Evolutionary conservation across 2,113 vertebrate species (phyloP).

Genomic region (Eulacestoma nigropectus): DNA sequence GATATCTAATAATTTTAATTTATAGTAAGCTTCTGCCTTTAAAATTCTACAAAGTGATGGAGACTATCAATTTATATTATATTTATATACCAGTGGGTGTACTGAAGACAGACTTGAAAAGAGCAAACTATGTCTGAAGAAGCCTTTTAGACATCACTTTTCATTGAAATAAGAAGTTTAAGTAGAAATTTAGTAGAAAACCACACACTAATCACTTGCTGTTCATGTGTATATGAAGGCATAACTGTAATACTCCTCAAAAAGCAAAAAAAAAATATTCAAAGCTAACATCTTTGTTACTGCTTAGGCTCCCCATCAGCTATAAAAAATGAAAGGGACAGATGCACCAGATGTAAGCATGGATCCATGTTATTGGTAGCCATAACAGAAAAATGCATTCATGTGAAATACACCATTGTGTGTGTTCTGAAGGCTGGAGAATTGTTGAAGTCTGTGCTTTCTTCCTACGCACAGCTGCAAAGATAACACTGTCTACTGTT

Average conservation of each 20-base stretch:
- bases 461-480: slow-evolving; percentile 57
- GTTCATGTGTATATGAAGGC: background rate
- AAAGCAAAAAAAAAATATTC: background rate
- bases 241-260: background rate
- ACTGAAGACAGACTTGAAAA: background rate
- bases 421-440: background rate
- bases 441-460: slow-evolving; percentile 5
- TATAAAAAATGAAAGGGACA: slow-evolving; percentile 7
- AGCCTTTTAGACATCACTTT: background rate
- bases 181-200: slow-evolving; percentile 7
- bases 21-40: background rate
- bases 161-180: background rate
- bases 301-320: background rate
- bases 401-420: slow-evolving; percentile 46
- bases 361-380: background rate
- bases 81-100: background rate
- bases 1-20: background rate
- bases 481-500: slow-evolving; percentile 54
- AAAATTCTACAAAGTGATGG: background rate
- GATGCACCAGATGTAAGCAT: background rate
- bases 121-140: background rate
- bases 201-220: background rate
- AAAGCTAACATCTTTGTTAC: slow-evolving; percentile 24
- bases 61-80: background rate
- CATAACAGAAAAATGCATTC: background rate